phyloP scores from a whole-genome alignment of 2,797 vertebrate species.

The Macrochelys suwanniensis region DNA sequence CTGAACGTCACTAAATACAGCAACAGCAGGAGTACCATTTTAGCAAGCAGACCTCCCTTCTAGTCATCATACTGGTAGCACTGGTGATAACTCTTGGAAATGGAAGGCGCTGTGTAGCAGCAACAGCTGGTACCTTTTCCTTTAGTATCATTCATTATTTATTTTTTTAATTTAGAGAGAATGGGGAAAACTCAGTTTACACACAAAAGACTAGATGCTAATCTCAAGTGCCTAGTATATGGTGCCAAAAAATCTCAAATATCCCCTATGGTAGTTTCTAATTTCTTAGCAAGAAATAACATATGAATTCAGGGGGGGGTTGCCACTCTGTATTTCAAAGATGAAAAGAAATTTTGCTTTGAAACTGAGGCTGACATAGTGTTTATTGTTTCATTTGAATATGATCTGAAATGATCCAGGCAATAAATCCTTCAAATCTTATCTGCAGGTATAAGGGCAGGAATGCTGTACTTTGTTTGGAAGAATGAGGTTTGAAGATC shows the following conservation, averaged over 20 bases:
- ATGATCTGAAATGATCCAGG: slow-evolving; percentile 11
- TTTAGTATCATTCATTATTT: slow-evolving; percentile 8
- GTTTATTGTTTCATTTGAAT: neutral
- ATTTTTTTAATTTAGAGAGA: neutral
- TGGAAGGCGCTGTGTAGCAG: neutral
- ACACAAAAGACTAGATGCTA: neutral
- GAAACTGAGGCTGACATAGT: neutral
- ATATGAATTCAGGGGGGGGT: neutral
- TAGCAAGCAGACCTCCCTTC: neutral
- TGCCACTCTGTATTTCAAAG: neutral
- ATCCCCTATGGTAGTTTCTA: neutral
- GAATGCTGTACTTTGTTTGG: neutral
- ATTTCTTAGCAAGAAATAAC: slow-evolving; percentile 9
- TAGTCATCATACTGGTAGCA: neutral
- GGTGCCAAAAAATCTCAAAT: neutral
- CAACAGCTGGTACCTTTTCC: neutral
- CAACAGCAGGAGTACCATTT: neutral
- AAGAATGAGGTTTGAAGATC: neutral
- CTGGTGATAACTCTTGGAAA: neutral
- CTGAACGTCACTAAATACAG: neutral
- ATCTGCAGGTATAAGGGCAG: slow-evolving; percentile 17
- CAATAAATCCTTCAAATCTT: slow-evolving; percentile 44
- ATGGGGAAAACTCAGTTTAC: neutral
- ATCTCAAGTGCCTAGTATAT: neutral
- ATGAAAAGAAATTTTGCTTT: neutral